Base-by-base conservation (phyloP, 2,113 vertebrate species). In the Eurystomus gularis region DNA sequence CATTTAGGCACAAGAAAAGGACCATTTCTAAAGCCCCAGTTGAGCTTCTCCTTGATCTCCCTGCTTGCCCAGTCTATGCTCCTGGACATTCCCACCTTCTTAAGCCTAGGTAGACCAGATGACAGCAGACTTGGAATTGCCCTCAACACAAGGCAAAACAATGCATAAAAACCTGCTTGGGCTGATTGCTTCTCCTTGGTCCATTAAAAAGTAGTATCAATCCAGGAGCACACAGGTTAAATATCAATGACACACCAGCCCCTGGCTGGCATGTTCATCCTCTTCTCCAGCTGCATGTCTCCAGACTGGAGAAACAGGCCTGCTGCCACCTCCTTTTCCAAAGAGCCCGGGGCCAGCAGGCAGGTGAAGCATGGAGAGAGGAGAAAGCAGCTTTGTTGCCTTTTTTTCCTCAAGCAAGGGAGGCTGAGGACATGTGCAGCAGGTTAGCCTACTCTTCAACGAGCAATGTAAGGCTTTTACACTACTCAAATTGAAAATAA, bases 251-350 rank as follows among this genome's bases (percentile, higher is more conserved):
- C 0, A 6, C 25, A 28, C 15, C 58, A 69, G 49, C 24, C 39
- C 35, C 39, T 0, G 1, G 29, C 33, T 9, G 3, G 40, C 79
- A 86, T 0, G 0, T 65, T n/a, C 82, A 85, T 3, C 13, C 48
- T 55, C 84, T 17, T 57, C 40, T 51, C 52, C 33, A 57, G 46
- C 15, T 3, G 1, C 7, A 1, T 6, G 4, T 29, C 75, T 78
- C 72, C 11, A 0, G 82, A 71, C 10, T 9, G 9, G 51, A 57
- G 40, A 54, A 37, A 52, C 51, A 78, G 64, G 48, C 58, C 62
- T 64, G 52, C 33, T 85, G 61, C 23, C 13, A 9, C 18, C 29
- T 80, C 62, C 62, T 60, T n/a, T 61, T 82, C 80, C 77, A 57
- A 42, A 39, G 24, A 49, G 26, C 48, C 64, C 3, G 1, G 1